phyloP scores from a whole-genome alignment of 1,140 invertebrate species.

The Drosophila kanapiae region DNA sequence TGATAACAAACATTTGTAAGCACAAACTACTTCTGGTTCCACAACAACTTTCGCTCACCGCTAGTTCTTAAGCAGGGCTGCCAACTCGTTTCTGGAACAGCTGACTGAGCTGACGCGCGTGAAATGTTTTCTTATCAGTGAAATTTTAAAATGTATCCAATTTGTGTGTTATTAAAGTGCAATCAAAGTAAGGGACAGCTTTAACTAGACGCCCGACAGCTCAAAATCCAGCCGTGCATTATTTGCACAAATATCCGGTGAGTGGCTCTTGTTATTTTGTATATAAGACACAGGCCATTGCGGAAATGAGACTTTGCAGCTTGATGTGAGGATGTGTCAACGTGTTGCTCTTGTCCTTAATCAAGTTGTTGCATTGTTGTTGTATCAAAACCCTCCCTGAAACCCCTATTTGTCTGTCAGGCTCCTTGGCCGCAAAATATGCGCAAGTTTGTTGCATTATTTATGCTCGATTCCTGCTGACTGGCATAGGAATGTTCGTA shows the following conservation, averaged over 20 bases:
- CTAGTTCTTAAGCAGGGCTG: constrained; percentile 16
- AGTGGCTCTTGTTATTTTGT: constrained; percentile 45
- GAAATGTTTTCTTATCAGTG: constrained; percentile 18
- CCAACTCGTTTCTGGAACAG: constrained; percentile 34
- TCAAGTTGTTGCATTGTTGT: constrained; percentile 50
- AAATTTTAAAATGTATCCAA: background rate
- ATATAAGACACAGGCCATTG: constrained; percentile 31
- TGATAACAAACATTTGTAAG: background rate
- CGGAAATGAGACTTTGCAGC: constrained; percentile 59
- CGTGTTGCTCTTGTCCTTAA: constrained; percentile 56
- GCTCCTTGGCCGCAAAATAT: constrained; percentile 56
- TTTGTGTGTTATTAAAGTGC: constrained; percentile 1
- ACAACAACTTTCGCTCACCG: background rate
- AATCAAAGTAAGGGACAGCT: background rate
- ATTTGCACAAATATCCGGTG: constrained; percentile 42
- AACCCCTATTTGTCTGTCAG: constrained; percentile 22
- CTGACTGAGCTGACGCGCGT: constrained; percentile 9
- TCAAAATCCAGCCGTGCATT: background rate
- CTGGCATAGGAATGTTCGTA: constrained; percentile 17
- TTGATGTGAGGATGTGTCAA: constrained; percentile 55
- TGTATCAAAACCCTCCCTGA: background rate
- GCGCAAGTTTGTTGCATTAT: constrained; percentile 63
- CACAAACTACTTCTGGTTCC: background rate
- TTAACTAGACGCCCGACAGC: background rate
- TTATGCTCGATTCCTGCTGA: constrained; percentile 29